These are phyloP conservation scores for Silurus glanis DNA, from an alignment of 2,113 vertebrate species.

Conservation along the genomic window DNA sequence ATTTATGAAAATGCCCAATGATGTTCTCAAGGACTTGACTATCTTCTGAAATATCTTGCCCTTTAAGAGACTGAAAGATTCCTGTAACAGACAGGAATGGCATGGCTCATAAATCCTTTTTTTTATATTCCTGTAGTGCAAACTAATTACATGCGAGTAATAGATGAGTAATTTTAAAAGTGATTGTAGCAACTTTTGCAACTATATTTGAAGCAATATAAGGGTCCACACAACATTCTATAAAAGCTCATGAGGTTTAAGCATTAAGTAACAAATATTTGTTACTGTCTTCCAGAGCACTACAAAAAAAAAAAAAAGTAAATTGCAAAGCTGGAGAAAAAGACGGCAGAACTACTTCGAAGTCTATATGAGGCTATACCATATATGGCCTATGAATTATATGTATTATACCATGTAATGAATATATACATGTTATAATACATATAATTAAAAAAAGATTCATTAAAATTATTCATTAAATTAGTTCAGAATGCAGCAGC, in stretches of 20 bases:
- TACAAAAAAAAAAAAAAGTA: neutral
- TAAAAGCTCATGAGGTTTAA: neutral
- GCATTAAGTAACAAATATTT: slow-evolving; percentile 4
- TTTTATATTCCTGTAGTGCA: neutral
- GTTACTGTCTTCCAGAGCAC: neutral
- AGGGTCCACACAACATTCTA: neutral
- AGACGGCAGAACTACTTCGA: neutral
- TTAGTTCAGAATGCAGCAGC: too few relatives aligned
- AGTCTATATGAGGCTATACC: neutral
- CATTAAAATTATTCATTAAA: too few relatives aligned
- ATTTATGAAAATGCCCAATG: neutral
- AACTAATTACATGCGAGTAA: neutral
- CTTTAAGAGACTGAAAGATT: neutral
- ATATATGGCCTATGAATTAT: neutral
- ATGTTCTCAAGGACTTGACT: neutral
- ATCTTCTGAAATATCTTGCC: neutral
- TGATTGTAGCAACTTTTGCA: neutral
- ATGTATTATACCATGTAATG: too few relatives aligned
- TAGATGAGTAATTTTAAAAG: neutral
- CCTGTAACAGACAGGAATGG: neutral
- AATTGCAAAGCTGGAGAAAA: neutral
- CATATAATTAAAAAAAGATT: too few relatives aligned
- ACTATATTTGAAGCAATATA: neutral
- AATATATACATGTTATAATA: too few relatives aligned
- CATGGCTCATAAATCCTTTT: neutral